These are phyloP conservation scores for Zaprionus nigranus DNA, from an alignment of 1,140 invertebrate genomes.

Conservation along the genomic window DNA sequence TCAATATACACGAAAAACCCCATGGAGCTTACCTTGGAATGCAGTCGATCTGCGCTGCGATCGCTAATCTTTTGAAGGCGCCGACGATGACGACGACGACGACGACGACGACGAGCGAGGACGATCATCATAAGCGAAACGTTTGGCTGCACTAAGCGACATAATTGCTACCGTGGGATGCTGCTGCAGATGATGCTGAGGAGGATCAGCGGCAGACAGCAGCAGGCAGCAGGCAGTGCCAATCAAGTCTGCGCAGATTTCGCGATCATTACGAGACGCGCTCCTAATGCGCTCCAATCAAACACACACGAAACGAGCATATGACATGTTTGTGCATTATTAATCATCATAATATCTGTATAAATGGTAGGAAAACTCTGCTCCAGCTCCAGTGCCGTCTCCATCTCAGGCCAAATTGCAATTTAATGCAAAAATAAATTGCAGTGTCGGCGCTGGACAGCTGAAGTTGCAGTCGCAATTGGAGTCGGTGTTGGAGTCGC, in stretches of 20 bases:
- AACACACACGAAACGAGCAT: conserved; percentile 83
- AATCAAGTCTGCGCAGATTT: conserved; percentile 30
- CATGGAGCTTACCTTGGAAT: conserved; percentile 67
- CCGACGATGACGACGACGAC: conserved; percentile 56
- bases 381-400: not conserved
- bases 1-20: conserved; percentile 60
- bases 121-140: conserved; percentile 54
- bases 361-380: conserved; percentile 78
- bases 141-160: conserved; percentile 73
- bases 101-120: conserved; percentile 17
- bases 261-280: conserved; percentile 65
- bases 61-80: conserved; percentile 74
- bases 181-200: not conserved
- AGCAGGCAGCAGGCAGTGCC: not conserved
- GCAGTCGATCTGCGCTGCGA: conserved; percentile 42
- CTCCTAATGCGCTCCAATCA: conserved; percentile 82
- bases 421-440: conserved; percentile 84
- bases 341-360: conserved; percentile 84
- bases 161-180: conserved; percentile 82
- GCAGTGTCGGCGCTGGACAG: conserved; percentile 52
- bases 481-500: conserved; percentile 1
- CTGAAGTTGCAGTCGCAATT: conserved; percentile 18
- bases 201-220: not conserved
- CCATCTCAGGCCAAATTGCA: conserved; percentile 65
- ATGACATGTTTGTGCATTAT: conserved; percentile 84